A percentile compares a stretch with the other conserved stretches of the same genome.
Evolutionary conservation across 2,888 invertebrate species (phyloP).

Genomic region (Aplocera efformata): DNA sequence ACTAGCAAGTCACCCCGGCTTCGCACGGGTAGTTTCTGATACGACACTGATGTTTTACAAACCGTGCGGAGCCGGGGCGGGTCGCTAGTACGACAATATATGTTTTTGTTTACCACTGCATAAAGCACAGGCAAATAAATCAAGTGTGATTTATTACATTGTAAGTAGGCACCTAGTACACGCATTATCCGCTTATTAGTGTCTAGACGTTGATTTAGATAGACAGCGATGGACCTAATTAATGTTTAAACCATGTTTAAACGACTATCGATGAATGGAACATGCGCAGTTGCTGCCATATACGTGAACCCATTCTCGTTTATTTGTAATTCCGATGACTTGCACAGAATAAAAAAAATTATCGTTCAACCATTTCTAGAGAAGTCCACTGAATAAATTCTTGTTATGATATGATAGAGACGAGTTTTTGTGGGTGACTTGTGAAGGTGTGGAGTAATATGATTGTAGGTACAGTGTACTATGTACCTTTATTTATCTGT

Average conservation of each 20-base stretch:
- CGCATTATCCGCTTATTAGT: not conserved
- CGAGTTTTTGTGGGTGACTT: too few species aligned
- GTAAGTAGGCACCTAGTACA: too few species aligned
- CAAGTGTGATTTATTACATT: too few species aligned
- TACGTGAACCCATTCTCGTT: not conserved
- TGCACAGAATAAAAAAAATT: conserved; percentile 7
- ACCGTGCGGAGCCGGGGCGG: too few species aligned
- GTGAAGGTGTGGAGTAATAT: too few species aligned
- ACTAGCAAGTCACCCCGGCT: too few species aligned
- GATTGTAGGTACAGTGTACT: too few species aligned
- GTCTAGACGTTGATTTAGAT: conserved; percentile 15
- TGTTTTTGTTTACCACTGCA: too few species aligned
- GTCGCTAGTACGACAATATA: too few species aligned
- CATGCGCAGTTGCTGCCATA: not conserved
- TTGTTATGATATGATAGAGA: not conserved
- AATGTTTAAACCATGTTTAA: conserved; percentile 15
- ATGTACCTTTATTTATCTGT: too few species aligned
- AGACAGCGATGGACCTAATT: conserved; percentile 11
- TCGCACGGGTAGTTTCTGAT: too few species aligned
- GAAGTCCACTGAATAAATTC: not conserved
- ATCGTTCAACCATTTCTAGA: conserved; percentile 4
- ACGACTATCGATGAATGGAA: conserved; percentile 9
- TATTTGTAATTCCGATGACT: conserved; percentile 16
- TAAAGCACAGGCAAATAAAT: not conserved
- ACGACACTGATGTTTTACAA: too few species aligned